Evolutionary conservation across 2,113 vertebrate genomes (phyloP).

Genomic region (Suricata suricatta): DNA sequence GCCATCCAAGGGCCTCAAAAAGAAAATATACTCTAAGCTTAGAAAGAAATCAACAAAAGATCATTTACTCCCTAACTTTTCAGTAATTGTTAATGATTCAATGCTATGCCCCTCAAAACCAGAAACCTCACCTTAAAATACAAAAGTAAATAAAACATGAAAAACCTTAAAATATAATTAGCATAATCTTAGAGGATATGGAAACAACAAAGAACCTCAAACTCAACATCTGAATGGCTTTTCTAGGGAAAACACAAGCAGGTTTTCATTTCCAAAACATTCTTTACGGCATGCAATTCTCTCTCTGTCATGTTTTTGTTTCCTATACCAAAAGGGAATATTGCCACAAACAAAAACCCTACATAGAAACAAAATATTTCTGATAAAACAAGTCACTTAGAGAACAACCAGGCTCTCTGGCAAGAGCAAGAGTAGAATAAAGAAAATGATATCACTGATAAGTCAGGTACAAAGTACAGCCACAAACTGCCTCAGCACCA

Average conservation of each 20-base stretch:
- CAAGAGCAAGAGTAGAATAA: neutral
- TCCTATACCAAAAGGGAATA: neutral
- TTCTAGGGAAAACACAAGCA: neutral
- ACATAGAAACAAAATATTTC: neutral
- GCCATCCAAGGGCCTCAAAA: neutral
- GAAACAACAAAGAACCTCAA: neutral
- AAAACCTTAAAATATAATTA: neutral
- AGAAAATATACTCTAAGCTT: neutral
- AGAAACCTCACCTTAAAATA: constrained; percentile 40
- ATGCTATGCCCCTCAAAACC: neutral
- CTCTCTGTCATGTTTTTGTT: neutral
- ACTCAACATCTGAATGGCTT: neutral
- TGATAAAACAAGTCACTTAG: neutral
- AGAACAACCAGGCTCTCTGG: neutral
- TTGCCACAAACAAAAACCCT: constrained; percentile 7
- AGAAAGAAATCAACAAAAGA: constrained; percentile 38
- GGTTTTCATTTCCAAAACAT: neutral
- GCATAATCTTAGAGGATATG: neutral
- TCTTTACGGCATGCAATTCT: neutral
- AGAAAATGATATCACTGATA: neutral
- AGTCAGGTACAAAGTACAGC: neutral
- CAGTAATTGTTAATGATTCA: neutral
- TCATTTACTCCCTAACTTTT: neutral
- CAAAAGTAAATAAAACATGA: neutral
- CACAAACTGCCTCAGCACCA: neutral